Percentiles rank a stretch among this genome's conserved stretches.
These are phyloP conservation scores for Kryptolebias marmoratus DNA, from an alignment of 2,113 vertebrate genomes.

Conservation along the genomic window DNA sequence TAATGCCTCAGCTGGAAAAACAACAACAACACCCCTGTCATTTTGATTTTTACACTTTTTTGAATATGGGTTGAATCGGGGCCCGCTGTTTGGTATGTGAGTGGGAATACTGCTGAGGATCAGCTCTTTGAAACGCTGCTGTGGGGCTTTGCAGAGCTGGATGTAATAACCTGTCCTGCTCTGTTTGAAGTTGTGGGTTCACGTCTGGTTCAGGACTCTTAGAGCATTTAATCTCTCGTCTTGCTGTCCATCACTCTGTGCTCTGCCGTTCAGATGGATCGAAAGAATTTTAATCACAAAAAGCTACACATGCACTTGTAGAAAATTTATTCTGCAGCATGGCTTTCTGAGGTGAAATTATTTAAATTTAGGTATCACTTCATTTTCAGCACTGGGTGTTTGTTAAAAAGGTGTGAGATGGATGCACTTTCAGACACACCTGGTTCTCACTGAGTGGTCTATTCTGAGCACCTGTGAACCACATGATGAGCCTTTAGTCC, in stretches of 20 bases:
- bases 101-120: neutral
- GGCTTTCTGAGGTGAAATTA: constrained; percentile 4
- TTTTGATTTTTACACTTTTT: constrained; percentile 8
- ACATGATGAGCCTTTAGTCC: constrained; percentile 22
- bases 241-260: constrained; percentile 5
- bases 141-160: neutral
- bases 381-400: neutral
- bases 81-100: fast-evolving
- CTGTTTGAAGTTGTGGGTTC: constrained; percentile 31
- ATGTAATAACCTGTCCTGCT: constrained; percentile 25
- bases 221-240: constrained; percentile 32
- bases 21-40: neutral
- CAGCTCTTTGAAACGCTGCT: constrained; percentile 7
- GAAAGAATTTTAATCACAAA: constrained; percentile 22
- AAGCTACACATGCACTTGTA: neutral
- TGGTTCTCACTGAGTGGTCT: constrained; percentile 33
- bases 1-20: neutral
- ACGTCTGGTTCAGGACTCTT: constrained; percentile 38
- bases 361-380: neutral
- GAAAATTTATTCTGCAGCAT: neutral
- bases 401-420: constrained; percentile 25
- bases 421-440: constrained; percentile 30
- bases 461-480: constrained; percentile 44
- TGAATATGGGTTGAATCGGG: neutral
- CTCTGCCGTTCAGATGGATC: neutral